Conservation (phyloP, 2,113 vertebrate species). For the Perca fluviatilis region DNA sequence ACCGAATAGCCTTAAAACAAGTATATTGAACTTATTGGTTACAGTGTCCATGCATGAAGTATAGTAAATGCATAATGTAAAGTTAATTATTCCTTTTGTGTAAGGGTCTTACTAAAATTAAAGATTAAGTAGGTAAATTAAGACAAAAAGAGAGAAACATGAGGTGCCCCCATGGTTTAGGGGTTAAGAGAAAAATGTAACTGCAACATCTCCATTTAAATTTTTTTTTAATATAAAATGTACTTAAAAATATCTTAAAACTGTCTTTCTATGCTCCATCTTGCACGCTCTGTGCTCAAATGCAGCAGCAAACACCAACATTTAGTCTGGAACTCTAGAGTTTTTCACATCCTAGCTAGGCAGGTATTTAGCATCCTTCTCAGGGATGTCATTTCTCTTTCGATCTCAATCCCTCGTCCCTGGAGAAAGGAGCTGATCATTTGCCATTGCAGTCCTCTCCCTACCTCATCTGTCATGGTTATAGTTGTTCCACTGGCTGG, state of each 20-base stretch:
- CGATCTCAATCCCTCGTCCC: slow-evolving; percentile 37
- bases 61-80: too few relatives aligned
- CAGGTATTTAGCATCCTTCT: slow-evolving; percentile 53
- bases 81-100: too few relatives aligned
- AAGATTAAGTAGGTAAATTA: too few relatives aligned
- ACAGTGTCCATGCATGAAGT: too few relatives aligned
- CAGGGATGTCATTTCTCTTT: slow-evolving; percentile 45
- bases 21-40: too few relatives aligned
- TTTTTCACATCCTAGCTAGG: not conserved
- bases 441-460: slow-evolving; percentile 21
- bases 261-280: not conserved
- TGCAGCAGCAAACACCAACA: not conserved
- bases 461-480: slow-evolving; percentile 29
- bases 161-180: too few relatives aligned
- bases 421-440: slow-evolving; percentile 37
- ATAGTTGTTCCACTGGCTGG: slow-evolving; percentile 2
- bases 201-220: not conserved
- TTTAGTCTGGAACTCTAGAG: not conserved
- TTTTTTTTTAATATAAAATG: not conserved
- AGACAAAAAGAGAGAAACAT: too few relatives aligned
- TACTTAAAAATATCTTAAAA: not conserved
- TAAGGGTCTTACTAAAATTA: too few relatives aligned
- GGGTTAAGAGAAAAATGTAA: not conserved
- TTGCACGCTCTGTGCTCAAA: not conserved
- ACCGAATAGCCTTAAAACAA: too few relatives aligned